Base-by-base conservation (phyloP, 2,797 vertebrate genomes). In the Protosalanx chinensis region DNA sequence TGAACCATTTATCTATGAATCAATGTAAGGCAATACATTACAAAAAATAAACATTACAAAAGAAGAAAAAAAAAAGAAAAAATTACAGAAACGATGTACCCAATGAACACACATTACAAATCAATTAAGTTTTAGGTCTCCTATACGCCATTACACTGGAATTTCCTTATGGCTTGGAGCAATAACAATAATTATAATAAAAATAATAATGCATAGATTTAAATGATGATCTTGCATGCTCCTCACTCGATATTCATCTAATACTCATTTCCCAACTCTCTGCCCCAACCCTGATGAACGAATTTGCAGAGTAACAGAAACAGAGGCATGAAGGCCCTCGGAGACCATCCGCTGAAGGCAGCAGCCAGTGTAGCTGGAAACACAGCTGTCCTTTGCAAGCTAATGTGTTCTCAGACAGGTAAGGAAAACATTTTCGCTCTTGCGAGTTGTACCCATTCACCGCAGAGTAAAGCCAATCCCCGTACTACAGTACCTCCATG, bases 11-110 rank as follows among this genome's bases (percentile, higher is more conserved):
- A 93, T 91, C 89, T 89, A 92, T 87, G 84, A 92, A 91, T 92
- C 91, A 92, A 91, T 93, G 93, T 94, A 96, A 96, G 95, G 95
- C 95, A 96, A 96, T 93, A 96, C 93, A 94, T 95, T 95, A 96
- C 86, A 94, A 92, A 96, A 86, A 85, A 84, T 63, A 86, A 85
- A 87, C 76, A 88, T 84, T 84, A 88, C 80, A 84, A 84, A 71
- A 80, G 83, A 80, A 83, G 83, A 80, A 83, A 83, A 81, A 88
- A 83, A 81, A 80, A 83, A 83, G 80, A 88, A 83, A 81, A 77
- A 88, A 93, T 92, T 93, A 95, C 79, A 93, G 91, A 93, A 92
- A 94, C 87, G 81, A 94, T 95, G 95, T 96, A 97, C 92, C 94
- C 94, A 93, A 93, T 88, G 88, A 92, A 92, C 88, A 91, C 75